Evolutionary conservation across 2,797 vertebrate genomes (phyloP), one percentile per base, ranked within the genome.

Genomic region (Manis crassicaudata): DNA sequence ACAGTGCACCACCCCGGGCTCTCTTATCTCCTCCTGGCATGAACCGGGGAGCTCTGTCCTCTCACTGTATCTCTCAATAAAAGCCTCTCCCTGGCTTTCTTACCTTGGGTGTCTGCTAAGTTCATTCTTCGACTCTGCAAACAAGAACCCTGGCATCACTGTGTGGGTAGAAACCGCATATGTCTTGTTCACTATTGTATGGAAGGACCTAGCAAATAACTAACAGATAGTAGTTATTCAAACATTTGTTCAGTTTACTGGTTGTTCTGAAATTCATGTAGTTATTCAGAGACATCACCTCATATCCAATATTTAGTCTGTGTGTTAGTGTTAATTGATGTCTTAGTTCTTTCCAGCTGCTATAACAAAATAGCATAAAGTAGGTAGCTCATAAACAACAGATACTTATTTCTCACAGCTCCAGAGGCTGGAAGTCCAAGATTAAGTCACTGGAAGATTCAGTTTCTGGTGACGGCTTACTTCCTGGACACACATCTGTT

Each of bases 181-280:
- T 73, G 20, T 86, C 43, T 88, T 63, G 10, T 50, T 92, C 60
- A 32, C 54, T 40, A 3, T 23, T 40, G 23, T 67, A 35, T 50
- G 3, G 43, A 87, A 56, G 35, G 52, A 13, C 46, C n/a, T 35
- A 80, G 7, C 8, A 83, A 94, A 88, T 76, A 46, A 92, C 1
- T 25, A 80, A 62, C 13, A 62, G 2, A 27, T 1, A 27, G 2
- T 37, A 76, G 10, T 77, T 88, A 56, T 37, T 88, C 27, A 92
- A 85, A 86, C n/a, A 29, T 62, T 82, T 87, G 14, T 65, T 86
- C 35, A 73, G 18, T 25, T 79, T 93, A 68, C 37, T 68, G 25
- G 60, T 88, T 90, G 79, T 88, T 85, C 29, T 93, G n/a, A 87
- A 93, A 83, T 83, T 35, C 1, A 60, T 29, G 79, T 89, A 37